Evolutionary conservation across 2,888 invertebrate genomes (phyloP).

Genomic region (Dromius quadrimaculatus): DNA sequence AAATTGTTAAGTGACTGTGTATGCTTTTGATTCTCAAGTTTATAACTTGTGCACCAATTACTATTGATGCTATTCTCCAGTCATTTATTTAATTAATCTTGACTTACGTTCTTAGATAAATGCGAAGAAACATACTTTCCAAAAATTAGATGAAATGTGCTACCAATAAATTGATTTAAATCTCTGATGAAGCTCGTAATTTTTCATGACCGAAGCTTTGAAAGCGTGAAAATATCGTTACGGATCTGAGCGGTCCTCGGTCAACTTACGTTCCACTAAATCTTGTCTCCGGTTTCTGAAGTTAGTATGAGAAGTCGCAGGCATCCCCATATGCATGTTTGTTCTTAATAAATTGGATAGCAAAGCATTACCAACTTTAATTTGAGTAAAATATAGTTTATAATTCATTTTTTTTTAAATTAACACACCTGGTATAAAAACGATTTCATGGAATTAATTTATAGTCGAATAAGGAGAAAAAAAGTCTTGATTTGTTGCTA

Average conservation of each 20-base stretch:
- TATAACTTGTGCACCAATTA: no score
- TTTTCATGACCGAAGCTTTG: no score
- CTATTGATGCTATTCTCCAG: no score
- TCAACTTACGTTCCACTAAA: constrained; percentile 24
- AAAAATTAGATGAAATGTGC: no score
- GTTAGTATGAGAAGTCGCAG: constrained; percentile 24
- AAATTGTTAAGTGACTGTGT: no score
- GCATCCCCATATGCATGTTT: constrained; percentile 20
- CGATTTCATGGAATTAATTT: constrained; percentile 28
- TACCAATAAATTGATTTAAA: no score
- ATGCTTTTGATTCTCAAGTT: no score
- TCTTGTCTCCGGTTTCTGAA: constrained; percentile 11
- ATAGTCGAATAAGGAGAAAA: constrained; percentile 23
- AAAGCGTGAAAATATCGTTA: background rate
- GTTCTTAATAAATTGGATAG: constrained; percentile 28
- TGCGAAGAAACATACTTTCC: no score
- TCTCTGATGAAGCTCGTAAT: no score
- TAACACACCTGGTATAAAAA: constrained; percentile 26
- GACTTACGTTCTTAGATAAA: no score
- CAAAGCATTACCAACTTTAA: constrained; percentile 29
- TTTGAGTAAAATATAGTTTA: constrained; percentile 22
- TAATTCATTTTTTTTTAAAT: constrained; percentile 22
- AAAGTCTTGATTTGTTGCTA: constrained; percentile 11
- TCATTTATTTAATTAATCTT: no score
- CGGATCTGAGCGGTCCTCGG: constrained; percentile 15